These are phyloP conservation scores for Pedetes capensis DNA, from an alignment of 2,113 vertebrate species.

Conservation along the genomic window DNA sequence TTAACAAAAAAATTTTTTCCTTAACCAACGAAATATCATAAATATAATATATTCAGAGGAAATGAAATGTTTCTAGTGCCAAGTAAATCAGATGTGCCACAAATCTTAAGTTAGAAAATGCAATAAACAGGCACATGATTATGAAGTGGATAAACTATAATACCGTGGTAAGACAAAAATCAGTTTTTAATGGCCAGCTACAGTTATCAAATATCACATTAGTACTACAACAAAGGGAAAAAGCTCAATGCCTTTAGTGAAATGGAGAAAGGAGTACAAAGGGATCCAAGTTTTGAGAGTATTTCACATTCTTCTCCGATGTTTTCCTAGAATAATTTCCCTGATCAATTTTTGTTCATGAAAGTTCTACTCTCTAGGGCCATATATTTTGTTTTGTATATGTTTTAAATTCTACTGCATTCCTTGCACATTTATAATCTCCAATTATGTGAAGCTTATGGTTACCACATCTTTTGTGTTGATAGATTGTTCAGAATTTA, in stretches of 20 bases:
- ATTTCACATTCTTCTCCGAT: background rate
- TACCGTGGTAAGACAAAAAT: background rate
- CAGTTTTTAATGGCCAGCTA: background rate
- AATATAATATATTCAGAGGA: background rate
- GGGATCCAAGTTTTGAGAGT: background rate
- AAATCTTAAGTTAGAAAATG: background rate
- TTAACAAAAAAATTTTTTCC: too few species aligned
- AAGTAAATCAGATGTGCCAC: background rate
- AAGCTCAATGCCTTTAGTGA: background rate
- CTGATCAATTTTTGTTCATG: background rate
- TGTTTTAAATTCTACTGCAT: background rate
- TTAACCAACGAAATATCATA: background rate
- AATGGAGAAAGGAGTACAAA: background rate
- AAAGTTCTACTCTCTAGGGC: background rate
- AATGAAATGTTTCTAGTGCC: background rate
- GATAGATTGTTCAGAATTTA: background rate
- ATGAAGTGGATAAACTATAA: background rate
- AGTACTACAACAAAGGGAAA: background rate
- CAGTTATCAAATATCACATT: background rate
- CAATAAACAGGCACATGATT: background rate
- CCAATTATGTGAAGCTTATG: background rate
- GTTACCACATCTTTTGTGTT: background rate
- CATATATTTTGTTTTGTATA: background rate
- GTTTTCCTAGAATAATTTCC: background rate
- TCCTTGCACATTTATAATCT: background rate